Evolutionary conservation across 2,888 invertebrate genomes (phyloP).

Genomic region (Furcula furcula): DNA sequence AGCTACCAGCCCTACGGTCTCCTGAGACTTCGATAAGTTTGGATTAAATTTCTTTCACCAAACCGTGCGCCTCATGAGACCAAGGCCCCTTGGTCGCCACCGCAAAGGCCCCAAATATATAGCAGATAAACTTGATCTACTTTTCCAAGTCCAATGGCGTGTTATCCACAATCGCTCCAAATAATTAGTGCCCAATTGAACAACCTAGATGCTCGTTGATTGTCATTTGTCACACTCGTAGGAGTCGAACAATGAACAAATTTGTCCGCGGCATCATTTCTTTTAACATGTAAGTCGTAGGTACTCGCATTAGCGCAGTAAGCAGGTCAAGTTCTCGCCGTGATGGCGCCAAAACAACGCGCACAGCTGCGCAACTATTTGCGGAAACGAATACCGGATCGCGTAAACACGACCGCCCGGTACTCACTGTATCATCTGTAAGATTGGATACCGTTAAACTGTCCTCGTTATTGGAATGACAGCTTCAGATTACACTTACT

Average conservation of each 20-base stretch:
- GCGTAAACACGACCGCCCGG: slow-evolving; percentile 18
- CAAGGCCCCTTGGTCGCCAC: too few relatives aligned
- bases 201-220: slow-evolving; percentile 8
- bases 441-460: slow-evolving; percentile 26
- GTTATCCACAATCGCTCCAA: not conserved
- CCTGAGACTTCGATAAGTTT: too few relatives aligned
- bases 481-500: not conserved
- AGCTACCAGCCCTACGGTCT: too few relatives aligned
- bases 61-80: too few relatives aligned
- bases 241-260: slow-evolving; percentile 26
- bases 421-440: slow-evolving; percentile 23
- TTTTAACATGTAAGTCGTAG: slow-evolving; percentile 15
- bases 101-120: too few relatives aligned
- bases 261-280: slow-evolving; percentile 14
- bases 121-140: too few relatives aligned
- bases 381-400: slow-evolving; percentile 51
- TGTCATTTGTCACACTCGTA: slow-evolving; percentile 6
- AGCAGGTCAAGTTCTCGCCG: slow-evolving; percentile 51
- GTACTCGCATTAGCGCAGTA: slow-evolving; percentile 30
- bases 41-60: too few relatives aligned
- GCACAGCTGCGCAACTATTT: slow-evolving; percentile 61
- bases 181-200: slow-evolving; percentile 20
- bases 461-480: slow-evolving; percentile 30
- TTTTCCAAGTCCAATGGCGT: not conserved
- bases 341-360: slow-evolving; percentile 52